Evolutionary conservation across 2,797 vertebrate genomes (phyloP).

Genomic region (Mormyrus proboscirostris): DNA sequence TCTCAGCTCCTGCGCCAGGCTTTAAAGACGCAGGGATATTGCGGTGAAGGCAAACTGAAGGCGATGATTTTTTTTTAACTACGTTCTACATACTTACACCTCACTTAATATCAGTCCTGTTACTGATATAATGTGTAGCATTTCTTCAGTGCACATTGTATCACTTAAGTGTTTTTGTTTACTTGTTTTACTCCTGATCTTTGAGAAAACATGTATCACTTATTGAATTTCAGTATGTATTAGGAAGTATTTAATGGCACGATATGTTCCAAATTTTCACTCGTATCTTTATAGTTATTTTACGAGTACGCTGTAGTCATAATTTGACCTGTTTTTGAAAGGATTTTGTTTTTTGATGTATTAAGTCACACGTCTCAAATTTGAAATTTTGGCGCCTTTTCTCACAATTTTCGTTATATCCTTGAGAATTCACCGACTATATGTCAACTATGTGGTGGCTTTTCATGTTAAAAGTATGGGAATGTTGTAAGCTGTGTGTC

Average conservation of each 20-base stretch:
- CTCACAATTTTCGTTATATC: not conserved
- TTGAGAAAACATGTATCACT: not conserved
- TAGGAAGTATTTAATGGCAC: not conserved
- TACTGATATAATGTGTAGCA: not conserved
- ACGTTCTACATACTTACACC: not conserved
- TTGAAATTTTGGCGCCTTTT: not conserved
- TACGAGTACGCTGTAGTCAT: not conserved
- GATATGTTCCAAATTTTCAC: not conserved
- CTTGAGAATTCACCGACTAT: not conserved
- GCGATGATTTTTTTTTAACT: not conserved
- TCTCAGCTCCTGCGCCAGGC: not conserved
- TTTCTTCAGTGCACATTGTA: not conserved
- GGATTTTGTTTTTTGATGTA: not conserved
- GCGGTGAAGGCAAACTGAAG: not conserved
- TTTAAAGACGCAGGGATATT: constrained; percentile 43
- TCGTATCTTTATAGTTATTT: not conserved
- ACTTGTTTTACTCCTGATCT: not conserved
- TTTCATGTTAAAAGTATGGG: not conserved
- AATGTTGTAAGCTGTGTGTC: not conserved
- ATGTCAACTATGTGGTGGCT: not conserved
- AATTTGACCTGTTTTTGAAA: not conserved
- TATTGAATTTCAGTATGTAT: not conserved
- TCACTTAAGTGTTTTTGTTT: not conserved
- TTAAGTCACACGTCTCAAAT: not conserved
- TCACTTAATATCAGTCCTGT: not conserved